Base-by-base conservation (phyloP, 2,797 vertebrate genomes). In the Centroberyx gerrardi region DNA sequence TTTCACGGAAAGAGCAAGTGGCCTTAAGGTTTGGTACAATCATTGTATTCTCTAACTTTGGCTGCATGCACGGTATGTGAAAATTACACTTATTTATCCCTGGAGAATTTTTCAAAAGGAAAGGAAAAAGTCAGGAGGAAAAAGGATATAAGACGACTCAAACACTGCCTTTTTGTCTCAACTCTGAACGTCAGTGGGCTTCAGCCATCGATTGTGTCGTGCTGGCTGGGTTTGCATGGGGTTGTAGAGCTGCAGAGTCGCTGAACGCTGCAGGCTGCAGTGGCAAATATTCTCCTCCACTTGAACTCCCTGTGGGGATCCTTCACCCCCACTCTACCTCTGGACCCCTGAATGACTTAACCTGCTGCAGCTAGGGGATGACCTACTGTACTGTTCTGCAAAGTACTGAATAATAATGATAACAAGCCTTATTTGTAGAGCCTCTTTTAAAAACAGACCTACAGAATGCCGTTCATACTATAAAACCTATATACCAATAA, bases 121-220 rank as follows among this genome's bases (percentile, higher is more conserved):
- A 58, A 68, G 38, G 22, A 54, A 8, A n/a, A 40, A 38, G 18
- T 56, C 63, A 42, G 36, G 54, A 40, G 55, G 31, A 68, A 78
- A 33, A 33, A 33, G 33, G 7, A 5, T 33, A 7, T 5, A 4
- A 33, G 33, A 33, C 33, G 4, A 33, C 33, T 18, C 51, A 42
- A 74, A 55, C 28, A 2, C 33, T n/a, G 8, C 14, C 28, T 40
- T 63, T 68, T 56, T 66, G 27, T 55, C 13, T 62, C 2, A 2
- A 17, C 33, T 74, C 18, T 62, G 42, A 46, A 62, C 27, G 59
- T 13, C 40, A 17, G 54, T 22, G 0, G 53, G 54, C 53, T 56
- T 65, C 53, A 69, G 51, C 56, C 51, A 54, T 74, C 0, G 5
- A 68, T 74, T 54, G 33, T 33, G 29, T 72, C 10, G 44, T 33